Conservation (phyloP, 2,113 vertebrate species). For the Otus sunia region DNA sequence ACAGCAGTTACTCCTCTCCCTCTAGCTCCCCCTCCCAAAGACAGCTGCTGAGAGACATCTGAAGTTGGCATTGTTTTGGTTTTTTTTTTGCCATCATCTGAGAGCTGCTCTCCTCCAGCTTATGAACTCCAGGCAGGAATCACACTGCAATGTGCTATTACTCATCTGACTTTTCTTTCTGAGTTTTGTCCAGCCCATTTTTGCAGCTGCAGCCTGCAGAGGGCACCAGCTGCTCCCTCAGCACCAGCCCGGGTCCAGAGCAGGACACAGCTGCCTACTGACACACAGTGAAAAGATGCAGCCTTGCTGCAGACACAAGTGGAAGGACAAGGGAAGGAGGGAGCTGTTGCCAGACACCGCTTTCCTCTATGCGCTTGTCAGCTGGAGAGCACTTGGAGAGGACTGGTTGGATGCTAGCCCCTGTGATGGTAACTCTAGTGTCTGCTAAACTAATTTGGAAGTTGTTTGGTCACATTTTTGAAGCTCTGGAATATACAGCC, state of each 20-base stretch:
- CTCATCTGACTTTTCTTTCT: not conserved
- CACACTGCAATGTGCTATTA: not conserved
- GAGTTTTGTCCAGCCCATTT: not conserved
- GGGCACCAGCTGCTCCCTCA: slow-evolving; percentile 32
- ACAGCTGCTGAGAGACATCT: not conserved
- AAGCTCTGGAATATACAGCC: not conserved
- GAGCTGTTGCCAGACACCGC: not conserved
- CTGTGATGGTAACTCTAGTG: not conserved
- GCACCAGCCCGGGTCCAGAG: not conserved
- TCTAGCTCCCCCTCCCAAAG: not conserved
- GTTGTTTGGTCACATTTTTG: not conserved
- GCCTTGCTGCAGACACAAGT: not conserved
- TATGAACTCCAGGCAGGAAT: not conserved
- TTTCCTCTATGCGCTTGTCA: not conserved
- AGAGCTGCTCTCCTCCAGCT: not conserved
- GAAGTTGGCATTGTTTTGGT: not conserved
- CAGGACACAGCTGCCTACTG: not conserved
- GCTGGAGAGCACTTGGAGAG: not conserved
- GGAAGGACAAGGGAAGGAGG: not conserved
- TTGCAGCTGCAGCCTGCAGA: slow-evolving; percentile 29
- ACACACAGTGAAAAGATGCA: not conserved
- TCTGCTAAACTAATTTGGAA: not conserved
- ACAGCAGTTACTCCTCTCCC: not conserved
- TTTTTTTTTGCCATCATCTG: not conserved
- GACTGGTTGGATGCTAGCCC: not conserved